Conservation (phyloP, 2,797 vertebrate genomes). For the Pogoniulus pusillus region DNA sequence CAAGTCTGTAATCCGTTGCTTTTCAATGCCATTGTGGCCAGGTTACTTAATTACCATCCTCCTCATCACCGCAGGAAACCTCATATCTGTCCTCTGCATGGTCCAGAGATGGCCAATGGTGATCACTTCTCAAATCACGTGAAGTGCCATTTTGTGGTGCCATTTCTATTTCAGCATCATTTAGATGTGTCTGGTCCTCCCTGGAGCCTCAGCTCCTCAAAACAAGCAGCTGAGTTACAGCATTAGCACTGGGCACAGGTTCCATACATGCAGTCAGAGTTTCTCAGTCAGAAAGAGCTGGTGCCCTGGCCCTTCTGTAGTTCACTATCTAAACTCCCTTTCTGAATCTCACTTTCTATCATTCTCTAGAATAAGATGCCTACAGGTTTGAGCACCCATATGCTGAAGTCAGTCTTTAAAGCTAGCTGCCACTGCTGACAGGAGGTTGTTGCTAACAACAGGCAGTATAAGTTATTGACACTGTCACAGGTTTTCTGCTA, state of each 20-base stretch:
- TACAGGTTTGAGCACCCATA: no score
- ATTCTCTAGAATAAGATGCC: no score
- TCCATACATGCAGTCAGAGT: accelerated
- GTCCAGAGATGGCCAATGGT: no score
- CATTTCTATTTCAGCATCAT: not conserved
- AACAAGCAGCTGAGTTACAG: no score
- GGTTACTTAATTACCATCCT: not conserved
- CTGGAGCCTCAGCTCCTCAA: not conserved
- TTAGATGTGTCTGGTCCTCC: no score
- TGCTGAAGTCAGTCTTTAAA: not conserved
- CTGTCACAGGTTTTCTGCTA: not conserved
- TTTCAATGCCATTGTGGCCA: not conserved
- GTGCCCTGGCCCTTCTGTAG: not conserved
- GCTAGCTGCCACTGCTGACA: no score
- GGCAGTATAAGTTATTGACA: not conserved
- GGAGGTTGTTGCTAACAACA: not conserved
- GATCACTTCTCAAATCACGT: not conserved
- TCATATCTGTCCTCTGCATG: not conserved
- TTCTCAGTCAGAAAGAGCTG: not conserved
- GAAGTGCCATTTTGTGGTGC: not conserved
- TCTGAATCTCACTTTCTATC: not conserved
- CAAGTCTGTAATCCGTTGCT: not conserved
- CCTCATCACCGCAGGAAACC: accelerated
- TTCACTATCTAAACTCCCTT: not conserved
- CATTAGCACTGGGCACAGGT: not conserved